Percentiles rank a stretch among this genome's conserved stretches.
phyloP scores from a whole-genome alignment of 2,888 invertebrate species.

The Idaea biselata region DNA sequence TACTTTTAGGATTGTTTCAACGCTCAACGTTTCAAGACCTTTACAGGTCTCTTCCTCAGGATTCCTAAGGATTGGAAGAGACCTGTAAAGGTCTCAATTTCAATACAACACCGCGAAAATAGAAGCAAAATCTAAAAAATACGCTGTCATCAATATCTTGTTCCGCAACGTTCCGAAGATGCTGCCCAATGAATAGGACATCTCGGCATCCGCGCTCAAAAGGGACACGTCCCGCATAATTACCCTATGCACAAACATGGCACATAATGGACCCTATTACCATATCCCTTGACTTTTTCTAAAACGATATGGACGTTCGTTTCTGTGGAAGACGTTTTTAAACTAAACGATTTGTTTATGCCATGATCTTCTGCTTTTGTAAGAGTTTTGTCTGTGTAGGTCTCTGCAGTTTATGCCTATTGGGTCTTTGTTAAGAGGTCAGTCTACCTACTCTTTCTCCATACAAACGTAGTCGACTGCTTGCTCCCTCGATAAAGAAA shows the following conservation, averaged over 20 bases:
- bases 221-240: conserved; percentile 52
- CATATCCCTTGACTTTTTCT: conserved; percentile 31
- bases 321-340: background rate
- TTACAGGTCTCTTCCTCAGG: too few relatives aligned
- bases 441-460: too few relatives aligned
- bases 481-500: too few relatives aligned
- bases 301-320: background rate
- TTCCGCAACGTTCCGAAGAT: conserved; percentile 14
- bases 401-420: too few relatives aligned
- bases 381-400: too few relatives aligned
- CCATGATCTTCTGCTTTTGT: background rate
- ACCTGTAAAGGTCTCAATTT: too few relatives aligned
- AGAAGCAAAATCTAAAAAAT: background rate
- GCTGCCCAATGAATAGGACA: conserved; percentile 28
- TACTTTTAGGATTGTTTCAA: too few relatives aligned
- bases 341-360: background rate
- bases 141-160: conserved; percentile 19
- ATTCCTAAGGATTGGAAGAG: too few relatives aligned
- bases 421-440: too few relatives aligned
- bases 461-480: too few relatives aligned
- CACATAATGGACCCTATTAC: conserved; percentile 38
- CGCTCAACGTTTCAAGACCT: too few relatives aligned
- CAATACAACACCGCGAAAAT: too few relatives aligned
- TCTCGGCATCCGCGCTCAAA: conserved; percentile 43
- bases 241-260: conserved; percentile 40